Percentiles rank a stretch among this genome's conserved stretches.
Evolutionary conservation across 2,888 invertebrate species (phyloP).

Genomic region (Drosophila austrosaltans): DNA sequence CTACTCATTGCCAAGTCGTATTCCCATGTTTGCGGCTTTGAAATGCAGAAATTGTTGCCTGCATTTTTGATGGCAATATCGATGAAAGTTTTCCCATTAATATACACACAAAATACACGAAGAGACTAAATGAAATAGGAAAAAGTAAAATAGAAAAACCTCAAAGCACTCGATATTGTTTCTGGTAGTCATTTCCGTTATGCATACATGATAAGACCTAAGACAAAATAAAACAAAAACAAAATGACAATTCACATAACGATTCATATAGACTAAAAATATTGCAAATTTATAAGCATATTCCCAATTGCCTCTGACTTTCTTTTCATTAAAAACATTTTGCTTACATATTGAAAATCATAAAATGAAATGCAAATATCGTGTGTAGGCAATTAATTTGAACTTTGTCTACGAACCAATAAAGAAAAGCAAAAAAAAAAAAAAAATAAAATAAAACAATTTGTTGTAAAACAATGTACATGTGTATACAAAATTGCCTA

Average conservation of each 20-base stretch:
- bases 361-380: slow-evolving; percentile 59
- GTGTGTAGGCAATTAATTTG: slow-evolving; percentile 62
- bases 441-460: background rate
- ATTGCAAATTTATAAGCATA: slow-evolving; percentile 42
- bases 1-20: background rate
- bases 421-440: background rate
- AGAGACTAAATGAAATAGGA: background rate
- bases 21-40: slow-evolving; percentile 23
- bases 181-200: slow-evolving; percentile 47
- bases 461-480: background rate
- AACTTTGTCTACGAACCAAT: slow-evolving; percentile 11
- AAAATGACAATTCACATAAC: background rate
- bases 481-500: background rate
- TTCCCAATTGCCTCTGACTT: slow-evolving; percentile 32
- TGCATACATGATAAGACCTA: slow-evolving; percentile 62
- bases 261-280: slow-evolving; percentile 8
- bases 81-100: slow-evolving; percentile 40
- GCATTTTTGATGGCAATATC: slow-evolving; percentile 63
- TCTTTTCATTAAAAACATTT: slow-evolving; percentile 49
- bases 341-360: slow-evolving; percentile 45
- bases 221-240: slow-evolving; percentile 1
- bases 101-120: slow-evolving; percentile 19
- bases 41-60: slow-evolving; percentile 30
- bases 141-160: slow-evolving; percentile 11
- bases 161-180: slow-evolving; percentile 45